Base-by-base conservation (phyloP, 2,113 vertebrate species). In the Struthio camelus region DNA sequence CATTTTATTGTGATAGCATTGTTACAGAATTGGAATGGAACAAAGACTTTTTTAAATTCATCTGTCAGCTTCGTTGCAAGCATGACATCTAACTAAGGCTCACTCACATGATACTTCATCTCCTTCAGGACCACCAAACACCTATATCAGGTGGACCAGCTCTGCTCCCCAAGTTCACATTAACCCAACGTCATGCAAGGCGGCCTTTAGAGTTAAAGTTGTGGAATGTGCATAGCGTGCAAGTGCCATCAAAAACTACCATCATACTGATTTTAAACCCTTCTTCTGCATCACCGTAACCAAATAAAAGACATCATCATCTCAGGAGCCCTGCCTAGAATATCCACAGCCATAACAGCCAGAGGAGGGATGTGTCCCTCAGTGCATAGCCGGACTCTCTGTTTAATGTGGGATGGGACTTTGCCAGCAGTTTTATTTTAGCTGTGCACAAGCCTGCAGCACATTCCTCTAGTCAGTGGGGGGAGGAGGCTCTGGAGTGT, bases 141-240 rank as follows among this genome's bases (percentile, higher is more conserved):
- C 23, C 51, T 38, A 22, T 10, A 54, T 34, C 58, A 59, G 73
- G 69, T 25, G 78, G 69, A 34, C 30, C 56, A 59, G 32, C 32
- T 59, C 32, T 6, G 70, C 8, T 89, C 50, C 36, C 73, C 25
- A 3, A 1, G 1, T 59, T 48, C 58, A 5, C 0, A 0, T 9
- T 2, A 64, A 46, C 38, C 71, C 50, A 24, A 1, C 3, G 46
- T 69, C 27, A 12, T 0, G 4, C 0, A 0, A 80, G 36, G 46
- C 30, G 40, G 46, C 42, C 53, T 18, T 77, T 53, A 6, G 27
- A 65, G n/a, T 1, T 3, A 9, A 65, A 66, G 50, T 56, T 64
- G 76, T 54, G 76, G n/a, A 82, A 25, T 6, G 24, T n/a, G 22
- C 24, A 28, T 6, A 53, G n/a, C n/a, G 19, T 28, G 24, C n/a